These are phyloP conservation scores for Gymnoscopelus braueri DNA, from an alignment of 2,797 vertebrate genomes.

Conservation along the genomic window DNA sequence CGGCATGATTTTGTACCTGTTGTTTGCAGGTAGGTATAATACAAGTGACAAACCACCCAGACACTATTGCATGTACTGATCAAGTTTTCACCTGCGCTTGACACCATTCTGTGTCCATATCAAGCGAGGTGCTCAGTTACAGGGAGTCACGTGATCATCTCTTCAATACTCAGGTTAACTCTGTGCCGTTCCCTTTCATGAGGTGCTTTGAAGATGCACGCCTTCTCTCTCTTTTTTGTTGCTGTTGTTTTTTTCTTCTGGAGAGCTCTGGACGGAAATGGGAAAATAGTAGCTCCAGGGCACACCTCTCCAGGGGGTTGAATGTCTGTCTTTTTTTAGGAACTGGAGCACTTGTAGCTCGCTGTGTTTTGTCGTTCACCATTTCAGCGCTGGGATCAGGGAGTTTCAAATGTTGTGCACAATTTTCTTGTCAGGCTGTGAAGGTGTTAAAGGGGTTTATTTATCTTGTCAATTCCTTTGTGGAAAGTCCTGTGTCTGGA, in stretches of 20 bases:
- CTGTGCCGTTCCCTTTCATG: conserved; percentile 25
- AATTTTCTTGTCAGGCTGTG: conserved; percentile 15
- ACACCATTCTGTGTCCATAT: neutral
- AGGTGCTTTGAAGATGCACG: conserved; percentile 55
- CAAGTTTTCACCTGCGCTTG: too few species aligned
- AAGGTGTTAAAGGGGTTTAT: neutral
- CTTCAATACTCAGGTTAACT: conserved; percentile 31
- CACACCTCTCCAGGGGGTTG: conserved; percentile 56
- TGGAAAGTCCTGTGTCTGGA: too few species aligned
- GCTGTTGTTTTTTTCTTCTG: neutral
- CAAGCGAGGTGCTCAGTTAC: conserved; percentile 6
- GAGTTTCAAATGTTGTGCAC: neutral
- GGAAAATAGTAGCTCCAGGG: conserved; percentile 61
- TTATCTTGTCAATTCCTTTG: too few species aligned
- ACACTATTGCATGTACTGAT: too few species aligned
- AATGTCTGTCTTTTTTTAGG: conserved; percentile 60
- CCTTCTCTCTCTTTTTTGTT: conserved; percentile 16
- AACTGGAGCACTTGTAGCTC: conserved; percentile 64
- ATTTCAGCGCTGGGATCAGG: conserved; percentile 31
- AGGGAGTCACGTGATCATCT: conserved; percentile 19
- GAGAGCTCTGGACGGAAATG: conserved; percentile 49
- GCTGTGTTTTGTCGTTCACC: conserved; percentile 49
- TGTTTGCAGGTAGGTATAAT: too few species aligned
- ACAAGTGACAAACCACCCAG: too few species aligned
- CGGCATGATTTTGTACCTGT: too few species aligned